Conservation (phyloP, 2,113 vertebrate species). For the Caretta caretta region DNA sequence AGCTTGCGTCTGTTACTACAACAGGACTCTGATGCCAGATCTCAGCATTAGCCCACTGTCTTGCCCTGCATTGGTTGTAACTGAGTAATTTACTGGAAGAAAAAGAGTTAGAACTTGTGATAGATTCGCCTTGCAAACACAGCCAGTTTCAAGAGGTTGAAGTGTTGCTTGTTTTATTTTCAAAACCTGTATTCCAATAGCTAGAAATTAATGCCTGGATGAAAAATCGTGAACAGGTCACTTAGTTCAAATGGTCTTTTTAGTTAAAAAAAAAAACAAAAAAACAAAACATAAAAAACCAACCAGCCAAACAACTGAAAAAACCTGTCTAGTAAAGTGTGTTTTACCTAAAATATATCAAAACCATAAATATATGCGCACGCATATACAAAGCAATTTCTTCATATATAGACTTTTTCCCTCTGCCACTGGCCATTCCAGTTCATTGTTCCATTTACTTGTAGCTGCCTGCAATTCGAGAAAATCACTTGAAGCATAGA, state of each 20-base stretch:
- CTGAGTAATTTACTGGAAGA: neutral
- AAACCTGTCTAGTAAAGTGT: neutral
- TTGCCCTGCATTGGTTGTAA: neutral
- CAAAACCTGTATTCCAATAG: neutral
- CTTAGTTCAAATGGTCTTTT: neutral
- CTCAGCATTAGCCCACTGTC: neutral
- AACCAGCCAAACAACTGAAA: too few relatives aligned
- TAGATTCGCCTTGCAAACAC: neutral
- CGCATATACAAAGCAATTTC: neutral
- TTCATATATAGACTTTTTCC: neutral
- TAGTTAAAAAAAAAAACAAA: too few relatives aligned
- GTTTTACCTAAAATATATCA: neutral
- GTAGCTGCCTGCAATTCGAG: neutral
- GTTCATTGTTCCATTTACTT: constrained; percentile 2
- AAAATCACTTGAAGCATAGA: neutral
- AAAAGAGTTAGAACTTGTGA: neutral
- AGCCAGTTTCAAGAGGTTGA: too few relatives aligned
- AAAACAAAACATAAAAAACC: too few relatives aligned
- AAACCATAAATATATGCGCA: neutral
- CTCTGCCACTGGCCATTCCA: neutral
- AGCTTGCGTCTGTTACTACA: neutral
- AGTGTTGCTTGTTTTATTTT: too few relatives aligned
- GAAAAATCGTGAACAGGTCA: neutral
- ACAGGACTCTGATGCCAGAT: neutral
- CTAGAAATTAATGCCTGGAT: neutral